phyloP scores from a whole-genome alignment of 1,140 invertebrate species.

The Diploscapter pachys region DNA sequence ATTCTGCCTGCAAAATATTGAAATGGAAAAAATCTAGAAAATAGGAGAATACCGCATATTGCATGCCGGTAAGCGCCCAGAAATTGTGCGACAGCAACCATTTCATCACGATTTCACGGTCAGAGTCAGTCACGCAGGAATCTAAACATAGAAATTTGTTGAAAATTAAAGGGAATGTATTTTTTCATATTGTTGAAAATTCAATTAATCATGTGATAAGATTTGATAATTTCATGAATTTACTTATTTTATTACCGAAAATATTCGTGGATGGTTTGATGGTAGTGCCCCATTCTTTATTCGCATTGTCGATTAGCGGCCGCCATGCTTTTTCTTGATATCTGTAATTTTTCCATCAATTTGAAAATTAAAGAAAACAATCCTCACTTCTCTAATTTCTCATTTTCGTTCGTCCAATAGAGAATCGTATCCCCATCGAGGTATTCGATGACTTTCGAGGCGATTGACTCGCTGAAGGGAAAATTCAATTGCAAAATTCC shows the following conservation, averaged over 20 bases:
- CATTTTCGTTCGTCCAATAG: conserved; percentile 69
- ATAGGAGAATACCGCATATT: conserved; percentile 4
- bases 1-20: neutral
- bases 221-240: conserved; percentile 1
- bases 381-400: conserved; percentile 71
- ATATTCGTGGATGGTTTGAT: conserved; percentile 61
- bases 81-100: conserved; percentile 23
- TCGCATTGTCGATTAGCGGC: conserved; percentile 81
- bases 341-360: conserved; percentile 56
- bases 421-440: conserved; percentile 80
- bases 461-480: conserved; percentile 68
- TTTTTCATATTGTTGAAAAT: conserved; percentile 1
- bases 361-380: conserved; percentile 3
- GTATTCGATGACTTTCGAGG: conserved; percentile 75
- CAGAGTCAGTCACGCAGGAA: conserved; percentile 2
- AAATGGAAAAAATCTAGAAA: neutral
- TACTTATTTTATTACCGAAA: conserved; percentile 13
- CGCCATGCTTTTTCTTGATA: conserved; percentile 80
- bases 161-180: no score
- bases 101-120: conserved; percentile 16
- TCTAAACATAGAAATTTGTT: neutral
- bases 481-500: neutral
- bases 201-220: conserved; percentile 8
- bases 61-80: conserved; percentile 11
- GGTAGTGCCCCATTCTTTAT: conserved; percentile 64